phyloP scores from a whole-genome alignment of 2,113 vertebrate species.

The Trematocara zebra region DNA sequence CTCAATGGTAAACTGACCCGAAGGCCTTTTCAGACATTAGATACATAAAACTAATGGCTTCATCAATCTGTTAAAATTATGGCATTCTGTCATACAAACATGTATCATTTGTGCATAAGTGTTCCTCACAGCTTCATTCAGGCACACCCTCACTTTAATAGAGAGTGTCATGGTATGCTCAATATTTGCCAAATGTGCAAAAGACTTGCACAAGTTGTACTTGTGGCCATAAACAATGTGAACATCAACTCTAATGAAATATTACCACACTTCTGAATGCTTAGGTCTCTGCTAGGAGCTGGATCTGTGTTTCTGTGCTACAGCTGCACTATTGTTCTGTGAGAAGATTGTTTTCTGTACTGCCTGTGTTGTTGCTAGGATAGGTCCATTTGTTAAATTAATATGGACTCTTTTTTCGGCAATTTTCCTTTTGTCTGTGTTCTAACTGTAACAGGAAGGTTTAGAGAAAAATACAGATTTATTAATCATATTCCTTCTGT shows the following conservation, averaged over 20 bases:
- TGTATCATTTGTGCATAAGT: neutral
- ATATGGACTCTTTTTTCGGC: neutral
- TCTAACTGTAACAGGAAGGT: neutral
- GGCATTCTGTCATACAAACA: neutral
- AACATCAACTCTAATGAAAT: neutral
- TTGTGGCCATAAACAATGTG: neutral
- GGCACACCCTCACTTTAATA: neutral
- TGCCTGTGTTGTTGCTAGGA: neutral
- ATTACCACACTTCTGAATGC: neutral
- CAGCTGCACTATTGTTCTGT: neutral
- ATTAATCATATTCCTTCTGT: neutral
- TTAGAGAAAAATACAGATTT: neutral
- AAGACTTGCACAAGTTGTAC: neutral
- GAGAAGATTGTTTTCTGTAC: neutral
- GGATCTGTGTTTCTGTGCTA: neutral
- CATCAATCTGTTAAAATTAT: neutral
- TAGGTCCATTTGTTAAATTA: neutral
- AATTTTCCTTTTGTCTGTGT: neutral
- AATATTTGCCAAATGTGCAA: neutral
- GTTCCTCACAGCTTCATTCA: neutral
- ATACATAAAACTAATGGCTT: neutral
- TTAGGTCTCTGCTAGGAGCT: neutral
- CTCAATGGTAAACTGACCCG: constrained; percentile 25
- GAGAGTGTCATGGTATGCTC: neutral
- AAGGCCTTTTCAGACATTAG: neutral